phyloP scores from a whole-genome alignment of 2,113 vertebrate species.

The Onychostoma macrolepis region DNA sequence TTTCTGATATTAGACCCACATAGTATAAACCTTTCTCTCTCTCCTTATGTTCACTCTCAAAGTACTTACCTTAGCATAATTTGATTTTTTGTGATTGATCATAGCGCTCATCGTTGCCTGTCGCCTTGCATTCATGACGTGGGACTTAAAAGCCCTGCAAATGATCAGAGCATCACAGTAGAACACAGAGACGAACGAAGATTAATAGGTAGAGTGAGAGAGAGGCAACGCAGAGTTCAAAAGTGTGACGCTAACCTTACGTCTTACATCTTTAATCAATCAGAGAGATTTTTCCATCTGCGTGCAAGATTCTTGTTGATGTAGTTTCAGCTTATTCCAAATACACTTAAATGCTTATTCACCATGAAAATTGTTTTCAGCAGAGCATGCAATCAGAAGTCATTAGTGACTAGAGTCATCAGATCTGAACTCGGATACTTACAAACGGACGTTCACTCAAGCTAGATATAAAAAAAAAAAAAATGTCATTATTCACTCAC shows the following conservation, averaged over 20 bases:
- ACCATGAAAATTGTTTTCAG: not conserved
- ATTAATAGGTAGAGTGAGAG: slow-evolving; percentile 11
- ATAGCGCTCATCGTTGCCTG: slow-evolving; percentile 54
- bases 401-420: not conserved
- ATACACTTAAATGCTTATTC: not conserved
- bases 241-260: slow-evolving; percentile 8
- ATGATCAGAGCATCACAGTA: slow-evolving; percentile 8
- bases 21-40: slow-evolving; percentile 38
- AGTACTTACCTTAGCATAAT: slow-evolving; percentile 62
- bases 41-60: slow-evolving; percentile 43
- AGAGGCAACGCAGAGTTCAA: slow-evolving; percentile 1
- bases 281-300: not conserved
- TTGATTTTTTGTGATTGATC: slow-evolving; percentile 56
- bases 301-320: not conserved
- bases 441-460: not conserved
- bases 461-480: not conserved
- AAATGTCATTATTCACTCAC: not conserved
- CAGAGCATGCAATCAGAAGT: not conserved
- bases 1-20: slow-evolving; percentile 48
- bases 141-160: slow-evolving; percentile 36
- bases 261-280: not conserved
- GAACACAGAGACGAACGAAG: not conserved
- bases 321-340: slow-evolving; percentile 1
- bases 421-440: not conserved
- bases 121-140: slow-evolving; percentile 54